Evolutionary conservation across 64 coral and sea anemone species (phyloP), one percentile per base, ranked within the genome.

Genomic region (Porites lutea): DNA sequence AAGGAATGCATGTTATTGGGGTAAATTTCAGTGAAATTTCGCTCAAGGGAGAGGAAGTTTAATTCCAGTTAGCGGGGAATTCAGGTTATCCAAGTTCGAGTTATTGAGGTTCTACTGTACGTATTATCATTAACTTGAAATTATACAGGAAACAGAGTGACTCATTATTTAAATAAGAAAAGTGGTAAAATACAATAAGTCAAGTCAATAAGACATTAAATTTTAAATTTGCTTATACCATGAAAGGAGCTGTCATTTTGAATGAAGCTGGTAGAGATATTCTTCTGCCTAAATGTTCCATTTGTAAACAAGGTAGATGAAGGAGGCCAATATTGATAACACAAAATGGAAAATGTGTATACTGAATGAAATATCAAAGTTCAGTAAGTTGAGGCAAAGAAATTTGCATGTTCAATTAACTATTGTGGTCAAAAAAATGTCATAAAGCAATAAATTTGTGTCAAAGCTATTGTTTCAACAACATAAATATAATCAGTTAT

Each of bases 261-360:
- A 70, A 86, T 13, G 90, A 86, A 18, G 81, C 59, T 69, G 82
- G 82, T 18, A 85, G 61, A 86, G 90, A 92, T 11, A 75, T 75
- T 74, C 75, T 86, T 79, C 65, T 91, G 23, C 69, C 57, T 12
- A 44, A 46, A 9, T 27, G 48, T 19, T 27, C 79, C 79, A 66
- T 83, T 62, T 48, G 64, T 16, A 13, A 10, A 10, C 12, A 5
- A 55, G 10, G 53, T 57, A 14, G 2, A 48, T 12, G 10, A 11
- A 71, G 13, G 13, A 13, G 3, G 16, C 48, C 59, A 50, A 20
- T 65, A 80, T 0, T 15, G 20, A 83, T 65, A 37, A 37, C 27
- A 37, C 27, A 37, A 37, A 37, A 65, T 66, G 64, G 59, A 83
- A 65, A 18, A 65, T 52, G 8, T 79, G 58, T 59, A 57, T 27